Conservation (phyloP, 2,888 invertebrate species). For the Hemicrepidius hirtus region DNA sequence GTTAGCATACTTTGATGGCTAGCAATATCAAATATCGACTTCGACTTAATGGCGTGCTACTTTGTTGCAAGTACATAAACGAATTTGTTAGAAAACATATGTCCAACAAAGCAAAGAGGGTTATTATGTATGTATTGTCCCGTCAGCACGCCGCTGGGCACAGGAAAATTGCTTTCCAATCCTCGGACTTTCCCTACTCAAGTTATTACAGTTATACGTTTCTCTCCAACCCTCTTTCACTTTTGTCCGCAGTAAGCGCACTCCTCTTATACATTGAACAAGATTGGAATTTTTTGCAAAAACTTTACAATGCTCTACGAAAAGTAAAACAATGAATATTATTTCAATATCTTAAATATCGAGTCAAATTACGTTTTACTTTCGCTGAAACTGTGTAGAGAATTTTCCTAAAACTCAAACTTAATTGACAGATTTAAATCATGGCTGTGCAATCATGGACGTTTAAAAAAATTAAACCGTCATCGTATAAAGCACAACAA, state of each 20-base stretch:
- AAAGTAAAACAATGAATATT: not conserved
- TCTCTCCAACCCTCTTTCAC: conserved; percentile 54
- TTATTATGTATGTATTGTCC: conserved; percentile 54
- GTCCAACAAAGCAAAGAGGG: conserved; percentile 54
- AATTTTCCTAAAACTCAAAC: too few relatives aligned
- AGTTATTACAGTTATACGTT: conserved; percentile 60
- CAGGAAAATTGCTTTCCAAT: conserved; percentile 63
- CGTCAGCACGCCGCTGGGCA: conserved; percentile 57
- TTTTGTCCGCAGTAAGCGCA: conserved; percentile 47
- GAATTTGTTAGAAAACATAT: conserved; percentile 52
- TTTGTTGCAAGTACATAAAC: conserved; percentile 47
- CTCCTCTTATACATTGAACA: conserved; percentile 44
- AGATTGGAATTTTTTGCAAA: conserved; percentile 43
- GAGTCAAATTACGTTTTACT: too few relatives aligned
- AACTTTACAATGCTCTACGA: not conserved
- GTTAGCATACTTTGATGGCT: conserved; percentile 2
- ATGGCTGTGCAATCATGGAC: too few relatives aligned
- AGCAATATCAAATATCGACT: conserved; percentile 37
- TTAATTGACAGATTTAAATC: too few relatives aligned
- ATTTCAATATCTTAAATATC: too few relatives aligned
- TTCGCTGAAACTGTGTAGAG: too few relatives aligned
- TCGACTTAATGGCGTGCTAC: conserved; percentile 34
- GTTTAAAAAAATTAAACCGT: too few relatives aligned
- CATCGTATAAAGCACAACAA: too few relatives aligned
- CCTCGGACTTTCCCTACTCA: conserved; percentile 61